Percentiles rank a stretch among this genome's conserved stretches.
These are phyloP conservation scores for Clivina fossor DNA, from an alignment of 2,888 invertebrate species.

Conservation along the genomic window DNA sequence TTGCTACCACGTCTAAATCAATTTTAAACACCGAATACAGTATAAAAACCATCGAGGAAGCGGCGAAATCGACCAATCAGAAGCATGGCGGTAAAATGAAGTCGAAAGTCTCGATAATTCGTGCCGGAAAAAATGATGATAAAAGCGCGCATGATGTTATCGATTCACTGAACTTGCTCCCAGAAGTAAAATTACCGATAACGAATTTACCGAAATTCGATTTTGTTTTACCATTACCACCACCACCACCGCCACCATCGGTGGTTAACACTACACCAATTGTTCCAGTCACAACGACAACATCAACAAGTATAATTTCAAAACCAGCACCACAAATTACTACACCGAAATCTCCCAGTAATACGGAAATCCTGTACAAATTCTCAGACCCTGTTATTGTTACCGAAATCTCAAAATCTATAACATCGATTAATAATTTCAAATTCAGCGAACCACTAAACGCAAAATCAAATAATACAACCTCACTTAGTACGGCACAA, in stretches of 20 bases:
- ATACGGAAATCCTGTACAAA: constrained; percentile 49
- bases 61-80: constrained; percentile 43
- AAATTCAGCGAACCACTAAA: constrained; percentile 60
- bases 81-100: constrained; percentile 55
- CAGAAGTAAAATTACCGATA: constrained; percentile 58
- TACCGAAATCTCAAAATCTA: constrained; percentile 50
- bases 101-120: constrained; percentile 47
- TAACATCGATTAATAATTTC: constrained; percentile 57
- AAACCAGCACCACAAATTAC: constrained; percentile 18
- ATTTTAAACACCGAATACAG: constrained; percentile 48
- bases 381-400: constrained; percentile 58
- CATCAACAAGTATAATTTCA: too few species aligned
- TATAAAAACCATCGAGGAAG: constrained; percentile 42
- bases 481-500: constrained; percentile 25
- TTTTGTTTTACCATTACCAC: constrained; percentile 51
- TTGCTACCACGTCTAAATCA: constrained; percentile 60
- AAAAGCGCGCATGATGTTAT: constrained; percentile 53
- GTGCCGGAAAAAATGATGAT: constrained; percentile 45
- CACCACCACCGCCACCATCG: constrained; percentile 37
- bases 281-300: constrained; percentile 14
- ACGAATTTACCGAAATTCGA: constrained; percentile 61
- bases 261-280: constrained; percentile 32
- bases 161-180: too few species aligned
- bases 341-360: constrained; percentile 16
- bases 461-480: constrained; percentile 45